These are phyloP conservation scores for Lasioglossum baleicum DNA, from an alignment of 1,140 invertebrate species.

Conservation along the genomic window DNA sequence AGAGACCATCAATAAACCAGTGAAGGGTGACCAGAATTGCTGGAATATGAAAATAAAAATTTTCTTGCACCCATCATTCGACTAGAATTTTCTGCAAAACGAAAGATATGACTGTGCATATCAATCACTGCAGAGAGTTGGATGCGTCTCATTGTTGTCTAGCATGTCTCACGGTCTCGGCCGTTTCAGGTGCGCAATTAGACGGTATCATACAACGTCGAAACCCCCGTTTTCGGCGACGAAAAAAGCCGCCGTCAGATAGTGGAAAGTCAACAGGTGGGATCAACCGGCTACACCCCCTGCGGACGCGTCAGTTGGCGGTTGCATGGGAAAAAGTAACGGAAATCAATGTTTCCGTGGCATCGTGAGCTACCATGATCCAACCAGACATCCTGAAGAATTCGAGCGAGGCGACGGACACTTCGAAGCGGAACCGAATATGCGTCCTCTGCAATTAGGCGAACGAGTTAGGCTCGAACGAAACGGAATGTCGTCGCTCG, in stretches of 20 bases:
- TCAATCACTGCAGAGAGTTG: no score
- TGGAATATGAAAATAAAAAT: no score
- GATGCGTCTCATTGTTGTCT: no score
- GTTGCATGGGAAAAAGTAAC: constrained; percentile 80
- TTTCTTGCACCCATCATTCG: no score
- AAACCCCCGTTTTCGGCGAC: not conserved
- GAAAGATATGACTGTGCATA: no score
- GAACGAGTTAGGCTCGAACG: no score
- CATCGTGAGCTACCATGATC: constrained; percentile 29
- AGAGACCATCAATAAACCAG: no score
- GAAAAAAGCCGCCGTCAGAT: constrained; percentile 52
- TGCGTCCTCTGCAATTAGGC: not conserved
- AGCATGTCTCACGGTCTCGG: no score
- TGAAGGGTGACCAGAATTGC: no score
- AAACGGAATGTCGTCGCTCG: not conserved
- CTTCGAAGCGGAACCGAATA: not conserved
- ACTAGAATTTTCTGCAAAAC: no score
- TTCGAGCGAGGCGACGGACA: constrained; percentile 11
- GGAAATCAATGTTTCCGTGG: constrained; percentile 73
- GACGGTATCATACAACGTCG: no score
- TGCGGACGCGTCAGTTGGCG: constrained; percentile 75
- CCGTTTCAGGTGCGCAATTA: no score
- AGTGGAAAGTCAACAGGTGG: constrained; percentile 80
- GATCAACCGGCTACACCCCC: constrained; percentile 75
- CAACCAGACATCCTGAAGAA: constrained; percentile 15